Conservation (phyloP, 2,888 invertebrate genomes). For the Scaptomyza cyrtandrae region DNA sequence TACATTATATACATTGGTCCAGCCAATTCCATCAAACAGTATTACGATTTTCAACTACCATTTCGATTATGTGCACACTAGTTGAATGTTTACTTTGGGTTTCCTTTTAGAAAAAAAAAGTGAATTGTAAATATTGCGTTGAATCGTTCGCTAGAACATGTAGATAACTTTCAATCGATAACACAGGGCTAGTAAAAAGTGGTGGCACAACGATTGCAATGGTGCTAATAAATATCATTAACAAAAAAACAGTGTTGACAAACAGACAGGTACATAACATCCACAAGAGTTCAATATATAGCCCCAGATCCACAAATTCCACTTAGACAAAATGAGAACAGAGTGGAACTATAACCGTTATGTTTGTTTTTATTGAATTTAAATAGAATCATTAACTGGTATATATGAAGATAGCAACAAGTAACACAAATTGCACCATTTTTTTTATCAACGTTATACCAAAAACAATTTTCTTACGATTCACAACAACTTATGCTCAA, state of each 20-base stretch:
- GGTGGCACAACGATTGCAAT: slow-evolving; percentile 27
- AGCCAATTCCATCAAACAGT: not conserved
- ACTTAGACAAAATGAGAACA: not conserved
- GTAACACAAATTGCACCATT: slow-evolving; percentile 65
- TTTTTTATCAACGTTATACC: slow-evolving; percentile 55
- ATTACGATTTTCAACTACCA: not conserved
- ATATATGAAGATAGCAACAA: slow-evolving; percentile 77
- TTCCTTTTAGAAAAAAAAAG: slow-evolving; percentile 18
- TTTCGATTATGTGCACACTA: slow-evolving; percentile 15
- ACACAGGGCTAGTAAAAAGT: not conserved
- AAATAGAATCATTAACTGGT: slow-evolving; percentile 76
- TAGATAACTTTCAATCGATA: slow-evolving; percentile 37
- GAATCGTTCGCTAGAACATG: slow-evolving; percentile 32
- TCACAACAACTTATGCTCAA: slow-evolving; percentile 68
- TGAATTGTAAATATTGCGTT: slow-evolving; percentile 50
- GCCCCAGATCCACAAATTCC: not conserved
- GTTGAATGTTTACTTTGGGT: slow-evolving; percentile 32
- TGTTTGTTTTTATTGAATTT: slow-evolving; percentile 57
- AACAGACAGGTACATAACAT: not conserved
- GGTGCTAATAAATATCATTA: not conserved
- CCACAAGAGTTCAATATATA: not conserved
- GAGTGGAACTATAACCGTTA: slow-evolving; percentile 3
- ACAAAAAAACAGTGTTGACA: slow-evolving; percentile 16
- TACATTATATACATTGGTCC: slow-evolving; percentile 15
- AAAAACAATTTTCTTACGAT: slow-evolving; percentile 76